These are phyloP conservation scores for Martes martes DNA, from an alignment of 2,113 vertebrate genomes.

Conservation along the genomic window DNA sequence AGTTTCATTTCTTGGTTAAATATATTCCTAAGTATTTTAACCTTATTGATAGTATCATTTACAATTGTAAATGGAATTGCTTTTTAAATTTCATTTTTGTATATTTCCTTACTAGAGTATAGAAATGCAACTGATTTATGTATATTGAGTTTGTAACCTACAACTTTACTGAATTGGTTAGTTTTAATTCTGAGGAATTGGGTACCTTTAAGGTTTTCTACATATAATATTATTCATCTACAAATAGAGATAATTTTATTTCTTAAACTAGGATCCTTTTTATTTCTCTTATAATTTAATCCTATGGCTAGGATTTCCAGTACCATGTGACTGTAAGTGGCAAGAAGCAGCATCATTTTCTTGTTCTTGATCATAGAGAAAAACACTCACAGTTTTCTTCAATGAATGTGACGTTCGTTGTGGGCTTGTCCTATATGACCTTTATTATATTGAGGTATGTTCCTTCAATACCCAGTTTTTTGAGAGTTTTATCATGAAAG, in stretches of 20 bases:
- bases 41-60: not conserved
- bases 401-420: not conserved
- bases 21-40: not conserved
- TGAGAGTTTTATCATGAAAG: not conserved
- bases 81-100: not conserved
- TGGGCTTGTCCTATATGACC: not conserved
- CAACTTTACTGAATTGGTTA: not conserved
- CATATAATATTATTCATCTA: not conserved
- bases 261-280: not conserved
- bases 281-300: not conserved
- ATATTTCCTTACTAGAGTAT: not conserved
- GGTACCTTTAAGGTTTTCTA: not conserved
- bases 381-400: not conserved
- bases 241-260: not conserved
- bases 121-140: not conserved
- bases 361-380: not conserved
- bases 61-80: not conserved
- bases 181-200: not conserved
- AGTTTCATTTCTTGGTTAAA: not conserved
- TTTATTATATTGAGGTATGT: not conserved
- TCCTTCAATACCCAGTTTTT: not conserved
- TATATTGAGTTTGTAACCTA: not conserved
- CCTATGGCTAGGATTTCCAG: not conserved
- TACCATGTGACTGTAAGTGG: not conserved
- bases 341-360: not conserved